A percentile compares a stretch with the other conserved stretches of the same genome.
These are phyloP conservation scores for Peromyscus leucopus DNA, from an alignment of 2,113 vertebrate species.

Conservation along the genomic window DNA sequence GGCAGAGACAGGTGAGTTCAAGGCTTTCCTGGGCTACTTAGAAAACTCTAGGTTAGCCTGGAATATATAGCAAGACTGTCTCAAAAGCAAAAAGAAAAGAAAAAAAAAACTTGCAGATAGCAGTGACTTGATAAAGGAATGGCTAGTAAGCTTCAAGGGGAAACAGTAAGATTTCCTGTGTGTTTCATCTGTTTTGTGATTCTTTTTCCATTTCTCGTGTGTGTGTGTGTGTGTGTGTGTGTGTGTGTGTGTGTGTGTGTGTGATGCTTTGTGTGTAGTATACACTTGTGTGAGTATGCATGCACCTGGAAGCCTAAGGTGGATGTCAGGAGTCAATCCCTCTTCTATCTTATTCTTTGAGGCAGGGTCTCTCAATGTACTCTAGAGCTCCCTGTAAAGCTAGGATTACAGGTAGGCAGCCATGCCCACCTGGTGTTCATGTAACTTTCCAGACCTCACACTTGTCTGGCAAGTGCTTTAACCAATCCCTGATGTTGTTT, in stretches of 20 bases:
- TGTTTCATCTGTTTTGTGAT: neutral
- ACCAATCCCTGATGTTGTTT: neutral
- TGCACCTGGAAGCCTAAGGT: neutral
- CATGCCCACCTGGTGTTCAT: neutral
- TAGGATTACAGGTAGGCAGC: neutral
- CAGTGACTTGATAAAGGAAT: neutral
- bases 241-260: neutral
- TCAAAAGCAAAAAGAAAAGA: neutral
- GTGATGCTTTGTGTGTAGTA: neutral
- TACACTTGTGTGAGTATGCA: neutral
- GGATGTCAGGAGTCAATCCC: neutral
- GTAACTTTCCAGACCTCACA: neutral
- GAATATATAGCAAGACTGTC: neutral
- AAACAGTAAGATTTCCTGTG: neutral
- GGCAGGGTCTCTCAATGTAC: neutral
- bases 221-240: neutral
- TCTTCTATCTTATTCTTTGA: neutral
- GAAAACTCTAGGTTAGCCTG: neutral
- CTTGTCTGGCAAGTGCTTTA: neutral
- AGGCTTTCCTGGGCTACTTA: neutral
- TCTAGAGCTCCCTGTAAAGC: neutral
- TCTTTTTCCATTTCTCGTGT: neutral
- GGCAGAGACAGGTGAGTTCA: neutral
- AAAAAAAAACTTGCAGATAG: neutral
- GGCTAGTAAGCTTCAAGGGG: no score